Evolutionary conservation across 2,797 vertebrate genomes (phyloP).

Genomic region (Parauchenoglanis punctatus): DNA sequence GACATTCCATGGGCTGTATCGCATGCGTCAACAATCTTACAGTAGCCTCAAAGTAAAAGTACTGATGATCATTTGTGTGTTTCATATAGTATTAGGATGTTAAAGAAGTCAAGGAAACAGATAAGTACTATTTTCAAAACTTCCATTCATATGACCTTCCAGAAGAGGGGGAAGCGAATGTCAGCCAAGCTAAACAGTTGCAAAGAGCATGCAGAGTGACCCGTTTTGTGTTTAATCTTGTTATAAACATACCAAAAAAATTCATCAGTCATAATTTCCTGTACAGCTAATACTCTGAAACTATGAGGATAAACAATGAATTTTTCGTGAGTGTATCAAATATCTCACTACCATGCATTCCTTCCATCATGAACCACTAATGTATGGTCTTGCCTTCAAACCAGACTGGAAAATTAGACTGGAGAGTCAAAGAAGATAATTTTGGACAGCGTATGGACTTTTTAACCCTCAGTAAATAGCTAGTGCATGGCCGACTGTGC

Average conservation of each 20-base stretch:
- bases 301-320: slow-evolving; percentile 17
- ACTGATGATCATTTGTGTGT: neutral
- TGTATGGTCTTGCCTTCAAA: slow-evolving; percentile 33
- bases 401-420: slow-evolving; percentile 47
- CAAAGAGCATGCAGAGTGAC: neutral
- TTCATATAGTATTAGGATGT: neutral
- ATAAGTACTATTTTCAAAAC: neutral
- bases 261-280: slow-evolving; percentile 31
- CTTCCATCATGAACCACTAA: slow-evolving; percentile 52
- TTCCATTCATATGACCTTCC: neutral
- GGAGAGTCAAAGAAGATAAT: slow-evolving; percentile 39
- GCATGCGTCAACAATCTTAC: neutral
- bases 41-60: neutral
- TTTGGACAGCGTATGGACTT: slow-evolving; percentile 36
- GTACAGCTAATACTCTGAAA: slow-evolving; percentile 20
- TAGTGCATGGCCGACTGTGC: slow-evolving; percentile 25
- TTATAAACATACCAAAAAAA: slow-evolving; percentile 14
- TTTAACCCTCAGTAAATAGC: slow-evolving; percentile 36
- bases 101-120: neutral
- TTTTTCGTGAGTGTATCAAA: slow-evolving; percentile 43
- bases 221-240: neutral
- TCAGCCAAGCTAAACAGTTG: slow-evolving; percentile 13
- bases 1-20: neutral
- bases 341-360: slow-evolving; percentile 9
- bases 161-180: neutral